These are phyloP conservation scores for Drosophila subobscura DNA, from an alignment of 1,140 invertebrate species.

Conservation along the genomic window DNA sequence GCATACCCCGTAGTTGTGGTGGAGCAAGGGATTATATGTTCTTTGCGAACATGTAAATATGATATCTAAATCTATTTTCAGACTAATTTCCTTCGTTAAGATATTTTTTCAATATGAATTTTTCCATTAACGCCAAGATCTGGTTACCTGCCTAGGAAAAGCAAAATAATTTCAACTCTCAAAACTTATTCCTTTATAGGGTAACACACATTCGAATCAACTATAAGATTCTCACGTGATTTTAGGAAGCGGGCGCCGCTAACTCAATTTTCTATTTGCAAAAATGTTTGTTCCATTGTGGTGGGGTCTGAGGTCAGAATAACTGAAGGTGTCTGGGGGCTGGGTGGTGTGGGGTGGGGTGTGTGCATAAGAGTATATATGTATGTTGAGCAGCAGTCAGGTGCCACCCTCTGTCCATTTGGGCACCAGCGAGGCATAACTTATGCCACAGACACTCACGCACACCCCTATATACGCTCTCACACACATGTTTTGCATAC, in stretches of 20 bases:
- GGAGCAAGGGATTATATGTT: neutral
- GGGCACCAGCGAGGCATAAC: constrained; percentile 55
- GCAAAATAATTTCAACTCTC: no score
- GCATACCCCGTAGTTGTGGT: no score
- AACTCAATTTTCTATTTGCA: constrained; percentile 81
- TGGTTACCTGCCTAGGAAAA: no score
- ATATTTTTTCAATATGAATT: no score
- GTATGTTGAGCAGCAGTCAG: constrained; percentile 4
- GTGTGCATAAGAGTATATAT: neutral
- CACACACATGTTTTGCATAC: constrained; percentile 38
- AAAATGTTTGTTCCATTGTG: constrained; percentile 59
- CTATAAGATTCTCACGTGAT: neutral
- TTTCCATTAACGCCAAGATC: no score
- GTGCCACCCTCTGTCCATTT: constrained; percentile 46
- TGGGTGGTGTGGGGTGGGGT: neutral
- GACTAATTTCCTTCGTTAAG: no score
- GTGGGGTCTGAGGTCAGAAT: constrained; percentile 39
- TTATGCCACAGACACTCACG: constrained; percentile 60
- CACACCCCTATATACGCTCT: constrained; percentile 28
- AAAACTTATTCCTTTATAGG: no score
- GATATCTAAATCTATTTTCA: no score
- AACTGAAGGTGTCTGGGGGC: neutral
- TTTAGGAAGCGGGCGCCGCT: constrained; percentile 40
- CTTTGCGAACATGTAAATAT: neutral
- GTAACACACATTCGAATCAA: no score